phyloP scores from a whole-genome alignment of 2,113 vertebrate species.

The Anarhynchus alexandrinus region DNA sequence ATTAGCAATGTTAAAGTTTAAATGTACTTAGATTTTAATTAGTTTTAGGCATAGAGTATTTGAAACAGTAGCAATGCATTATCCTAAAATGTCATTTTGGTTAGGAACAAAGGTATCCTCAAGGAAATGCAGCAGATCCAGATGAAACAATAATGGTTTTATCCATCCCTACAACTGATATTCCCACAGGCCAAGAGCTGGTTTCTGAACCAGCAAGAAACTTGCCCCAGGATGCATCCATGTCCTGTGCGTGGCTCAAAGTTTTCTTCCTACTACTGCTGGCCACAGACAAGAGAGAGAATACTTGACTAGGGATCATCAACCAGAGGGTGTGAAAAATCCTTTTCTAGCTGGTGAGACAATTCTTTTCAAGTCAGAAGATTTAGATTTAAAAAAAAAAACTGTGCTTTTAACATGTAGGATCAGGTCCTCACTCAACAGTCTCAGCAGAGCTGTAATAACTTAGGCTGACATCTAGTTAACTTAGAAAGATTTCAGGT shows the following conservation, averaged over 20 bases:
- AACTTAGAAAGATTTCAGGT: background rate
- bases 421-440: background rate
- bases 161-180: background rate
- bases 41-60: background rate
- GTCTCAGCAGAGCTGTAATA: background rate
- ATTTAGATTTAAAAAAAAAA: fast-evolving
- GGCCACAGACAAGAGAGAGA: background rate
- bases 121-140: background rate
- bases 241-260: background rate
- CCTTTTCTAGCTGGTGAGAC: background rate
- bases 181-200: background rate
- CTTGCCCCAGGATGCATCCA: too few species aligned
- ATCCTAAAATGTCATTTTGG: background rate
- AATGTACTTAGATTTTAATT: background rate
- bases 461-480: background rate
- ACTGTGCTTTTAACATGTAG: background rate
- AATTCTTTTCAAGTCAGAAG: background rate
- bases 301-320: background rate
- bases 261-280: background rate
- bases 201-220: background rate
- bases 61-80: background rate
- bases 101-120: background rate
- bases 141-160: background rate
- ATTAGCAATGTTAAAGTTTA: background rate
- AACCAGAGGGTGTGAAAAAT: background rate